Conservation (phyloP, 2,113 vertebrate genomes). For the Anhinga rufa region DNA sequence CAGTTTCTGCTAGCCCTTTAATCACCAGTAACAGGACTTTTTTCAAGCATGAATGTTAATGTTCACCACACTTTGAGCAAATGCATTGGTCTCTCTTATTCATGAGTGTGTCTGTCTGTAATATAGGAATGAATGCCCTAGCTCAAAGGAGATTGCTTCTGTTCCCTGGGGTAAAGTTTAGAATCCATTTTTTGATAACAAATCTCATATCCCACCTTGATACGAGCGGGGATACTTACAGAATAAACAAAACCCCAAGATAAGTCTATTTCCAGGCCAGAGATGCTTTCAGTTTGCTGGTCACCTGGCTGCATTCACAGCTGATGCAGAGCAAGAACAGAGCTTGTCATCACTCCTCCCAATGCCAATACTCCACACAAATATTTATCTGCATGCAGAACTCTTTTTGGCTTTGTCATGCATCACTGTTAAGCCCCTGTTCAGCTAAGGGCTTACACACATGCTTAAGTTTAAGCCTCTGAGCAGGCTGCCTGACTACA, state of each 20-base stretch:
- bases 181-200: not conserved
- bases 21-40: not conserved
- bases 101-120: not conserved
- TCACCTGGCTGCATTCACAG: not conserved
- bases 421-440: not conserved
- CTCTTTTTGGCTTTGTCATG: not conserved
- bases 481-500: not conserved
- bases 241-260: not conserved
- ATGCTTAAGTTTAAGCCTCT: not conserved
- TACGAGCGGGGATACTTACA: not conserved
- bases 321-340: not conserved
- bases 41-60: not conserved
- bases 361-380: not conserved
- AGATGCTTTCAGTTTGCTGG: not conserved
- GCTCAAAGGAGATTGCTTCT: not conserved
- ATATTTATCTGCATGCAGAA: not conserved
- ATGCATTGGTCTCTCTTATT: not conserved
- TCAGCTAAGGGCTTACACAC: not conserved
- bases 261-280: not conserved
- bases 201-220: not conserved
- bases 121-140: not conserved
- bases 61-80: not conserved
- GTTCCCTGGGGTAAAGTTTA: not conserved
- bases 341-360: not conserved
- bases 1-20: not conserved